These are phyloP conservation scores for Lucilia cuprina DNA, from an alignment of 1,140 invertebrate species.

Conservation along the genomic window DNA sequence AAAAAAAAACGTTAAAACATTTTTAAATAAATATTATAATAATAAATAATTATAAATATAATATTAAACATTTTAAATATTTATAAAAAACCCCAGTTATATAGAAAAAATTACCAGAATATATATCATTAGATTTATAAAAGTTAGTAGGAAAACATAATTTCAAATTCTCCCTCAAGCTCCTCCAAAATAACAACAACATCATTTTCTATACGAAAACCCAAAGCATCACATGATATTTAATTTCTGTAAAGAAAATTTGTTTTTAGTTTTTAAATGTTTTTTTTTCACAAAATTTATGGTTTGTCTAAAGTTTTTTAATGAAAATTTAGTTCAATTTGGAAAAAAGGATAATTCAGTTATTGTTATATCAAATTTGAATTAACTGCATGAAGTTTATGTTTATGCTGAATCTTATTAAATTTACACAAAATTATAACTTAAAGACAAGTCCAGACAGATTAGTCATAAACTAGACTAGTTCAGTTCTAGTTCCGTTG, in stretches of 20 bases:
- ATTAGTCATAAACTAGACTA: too few species aligned
- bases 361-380: too few species aligned
- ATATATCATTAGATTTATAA: background rate
- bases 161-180: background rate
- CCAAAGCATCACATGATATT: conserved; percentile 25
- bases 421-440: too few species aligned
- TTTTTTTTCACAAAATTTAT: too few species aligned
- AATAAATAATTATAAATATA: conserved; percentile 4
- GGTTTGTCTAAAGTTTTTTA: too few species aligned
- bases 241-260: background rate
- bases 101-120: background rate
- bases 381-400: too few species aligned
- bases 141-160: background rate
- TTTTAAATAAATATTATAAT: background rate
- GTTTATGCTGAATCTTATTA: too few species aligned
- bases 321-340: too few species aligned
- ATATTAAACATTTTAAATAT: background rate
- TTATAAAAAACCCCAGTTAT: conserved; percentile 23
- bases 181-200: background rate
- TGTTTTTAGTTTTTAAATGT: too few species aligned
- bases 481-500: too few species aligned
- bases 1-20: background rate
- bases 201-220: background rate
- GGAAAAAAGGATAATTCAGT: too few species aligned
- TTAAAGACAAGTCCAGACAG: too few species aligned